Evolutionary conservation across 35 echinoderm and acorn worm species (phyloP), one percentile per base, ranked within the genome.

Genomic region (Diadema setosum): DNA sequence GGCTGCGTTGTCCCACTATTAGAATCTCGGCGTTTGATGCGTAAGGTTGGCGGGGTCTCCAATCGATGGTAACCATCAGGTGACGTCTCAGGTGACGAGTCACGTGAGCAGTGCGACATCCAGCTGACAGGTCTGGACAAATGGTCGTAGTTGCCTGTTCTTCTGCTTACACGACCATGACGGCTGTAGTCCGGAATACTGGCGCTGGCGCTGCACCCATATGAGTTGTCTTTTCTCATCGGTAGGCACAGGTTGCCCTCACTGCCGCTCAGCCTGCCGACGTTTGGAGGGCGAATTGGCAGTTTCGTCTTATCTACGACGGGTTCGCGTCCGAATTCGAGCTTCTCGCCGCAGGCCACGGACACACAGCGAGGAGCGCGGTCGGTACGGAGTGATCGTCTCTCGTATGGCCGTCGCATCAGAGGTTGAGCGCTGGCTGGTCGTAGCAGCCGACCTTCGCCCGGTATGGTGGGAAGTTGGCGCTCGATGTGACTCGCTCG

Each of bases 361-460:
- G 73, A 78, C 36, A 78, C 73, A 36, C 73, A 78, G 0, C 73
- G 34, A n/a, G 73, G 73, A 43, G 73, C 40, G 12, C 73, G 73
- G 16, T 78, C 73, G 37, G 73, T 44, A 21, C 73, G 73, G 3
- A 78, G 33, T 2, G 73, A 78, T 21, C 73, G 73, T 32, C 73
- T 26, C 25, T 78, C 73, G 40, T 78, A 78, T 3, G 29, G 73
- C 37, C 37, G 39, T 36, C 73, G 29, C 73, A 78, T 78, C 11
- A 78, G 73, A 44, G 73, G 73, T 78, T 78, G 73, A 9, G 73
- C 73, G 73, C 73, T 78, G 73, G 73, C 73, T 43, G 73, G 73
- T 5, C 73, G 34, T 14, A 78, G 73, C 8, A 78, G 73, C 39
- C 73, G 73, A 25, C 73, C 73, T 12, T 78, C 73, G 2, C 73